Evolutionary conservation across 2,888 invertebrate species (phyloP).

Genomic region (Drosophila bunnanda): DNA sequence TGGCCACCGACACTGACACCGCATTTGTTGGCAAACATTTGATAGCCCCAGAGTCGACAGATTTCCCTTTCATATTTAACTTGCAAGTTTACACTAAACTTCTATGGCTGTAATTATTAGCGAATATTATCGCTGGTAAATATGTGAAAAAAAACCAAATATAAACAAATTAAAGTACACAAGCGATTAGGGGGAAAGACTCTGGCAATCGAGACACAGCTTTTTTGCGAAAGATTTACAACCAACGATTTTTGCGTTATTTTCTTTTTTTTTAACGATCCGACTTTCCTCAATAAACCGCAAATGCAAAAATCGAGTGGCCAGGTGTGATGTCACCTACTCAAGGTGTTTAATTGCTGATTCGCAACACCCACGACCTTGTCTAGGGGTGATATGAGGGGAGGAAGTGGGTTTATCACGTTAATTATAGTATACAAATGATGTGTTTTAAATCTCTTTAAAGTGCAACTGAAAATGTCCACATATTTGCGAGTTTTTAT

Average conservation of each 20-base stretch:
- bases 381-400: not conserved
- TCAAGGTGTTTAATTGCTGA: not conserved
- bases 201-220: not conserved
- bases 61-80: conserved; percentile 37
- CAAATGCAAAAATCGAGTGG: conserved; percentile 9
- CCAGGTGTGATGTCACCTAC: not conserved
- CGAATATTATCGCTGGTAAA: not conserved
- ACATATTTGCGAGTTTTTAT: too few relatives aligned
- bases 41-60: not conserved
- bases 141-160: not conserved
- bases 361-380: not conserved
- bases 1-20: not conserved
- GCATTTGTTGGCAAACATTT: conserved; percentile 21
- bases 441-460: not conserved
- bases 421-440: not conserved
- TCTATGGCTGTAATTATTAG: not conserved
- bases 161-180: conserved; percentile 1
- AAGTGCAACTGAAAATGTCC: not conserved
- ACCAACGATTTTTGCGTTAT: not conserved
- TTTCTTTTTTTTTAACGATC: not conserved
- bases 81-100: not conserved
- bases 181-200: not conserved
- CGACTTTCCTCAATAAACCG: conserved; percentile 28
- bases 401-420: not conserved
- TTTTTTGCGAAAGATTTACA: conserved; percentile 12